phyloP scores from a whole-genome alignment of 2,113 vertebrate genomes.

The Hystrix brachyura region DNA sequence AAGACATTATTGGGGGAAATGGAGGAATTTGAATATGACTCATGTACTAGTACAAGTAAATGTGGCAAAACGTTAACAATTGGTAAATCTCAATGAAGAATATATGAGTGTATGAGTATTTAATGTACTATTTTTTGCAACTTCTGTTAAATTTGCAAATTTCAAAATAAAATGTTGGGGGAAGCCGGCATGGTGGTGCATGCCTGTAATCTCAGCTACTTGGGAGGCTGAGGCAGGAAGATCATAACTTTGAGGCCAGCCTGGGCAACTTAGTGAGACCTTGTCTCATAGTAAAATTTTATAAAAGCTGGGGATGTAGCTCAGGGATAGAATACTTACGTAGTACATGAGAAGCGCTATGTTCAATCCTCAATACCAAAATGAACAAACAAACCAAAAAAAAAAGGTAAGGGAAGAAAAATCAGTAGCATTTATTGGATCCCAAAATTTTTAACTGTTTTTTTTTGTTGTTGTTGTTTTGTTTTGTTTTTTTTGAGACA shows the following conservation, averaged over 20 bases:
- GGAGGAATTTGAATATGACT: background rate
- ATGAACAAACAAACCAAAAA: too few relatives aligned
- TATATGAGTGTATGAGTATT: background rate
- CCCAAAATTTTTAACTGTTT: background rate
- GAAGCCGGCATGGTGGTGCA: background rate
- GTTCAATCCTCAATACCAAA: background rate
- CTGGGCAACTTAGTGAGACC: background rate
- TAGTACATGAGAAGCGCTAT: background rate
- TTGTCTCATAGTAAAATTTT: background rate
- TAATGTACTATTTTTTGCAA: constrained; percentile 8
- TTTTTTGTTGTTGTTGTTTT: background rate
- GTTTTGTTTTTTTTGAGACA: background rate
- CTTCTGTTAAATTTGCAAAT: background rate
- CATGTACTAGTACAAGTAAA: background rate
- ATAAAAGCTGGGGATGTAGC: background rate
- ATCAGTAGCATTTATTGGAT: background rate
- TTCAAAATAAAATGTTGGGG: constrained; percentile 21
- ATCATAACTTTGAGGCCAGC: background rate
- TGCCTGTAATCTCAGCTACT: background rate
- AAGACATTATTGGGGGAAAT: background rate
- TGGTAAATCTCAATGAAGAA: background rate
- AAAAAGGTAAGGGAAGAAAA: background rate
- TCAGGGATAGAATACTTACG: background rate
- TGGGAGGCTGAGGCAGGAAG: background rate
- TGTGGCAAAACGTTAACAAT: background rate